phyloP scores from a whole-genome alignment of 2,113 vertebrate species.

The Suricata suricatta region DNA sequence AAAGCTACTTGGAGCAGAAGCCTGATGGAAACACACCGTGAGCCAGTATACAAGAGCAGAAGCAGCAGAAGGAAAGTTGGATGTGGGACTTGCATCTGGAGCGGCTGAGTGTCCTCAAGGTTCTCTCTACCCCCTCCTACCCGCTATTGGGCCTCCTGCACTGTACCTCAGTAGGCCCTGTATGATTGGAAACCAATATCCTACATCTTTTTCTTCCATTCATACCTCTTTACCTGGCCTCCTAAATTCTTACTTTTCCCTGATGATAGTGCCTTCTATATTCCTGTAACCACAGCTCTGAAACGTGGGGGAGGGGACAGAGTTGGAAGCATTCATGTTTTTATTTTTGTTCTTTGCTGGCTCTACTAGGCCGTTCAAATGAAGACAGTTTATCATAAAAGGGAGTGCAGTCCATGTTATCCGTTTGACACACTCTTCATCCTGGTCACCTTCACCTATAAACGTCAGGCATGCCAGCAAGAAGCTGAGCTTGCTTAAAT shows the following conservation, averaged over 20 bases:
- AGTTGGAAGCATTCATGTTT: background rate
- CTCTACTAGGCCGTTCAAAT: background rate
- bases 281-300: background rate
- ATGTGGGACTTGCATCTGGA: background rate
- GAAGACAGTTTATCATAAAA: background rate
- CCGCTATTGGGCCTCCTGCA: too few species aligned
- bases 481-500: background rate
- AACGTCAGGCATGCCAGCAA: background rate
- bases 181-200: background rate
- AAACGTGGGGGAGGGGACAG: background rate
- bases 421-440: background rate
- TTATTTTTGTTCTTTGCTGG: background rate
- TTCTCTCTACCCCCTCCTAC: background rate
- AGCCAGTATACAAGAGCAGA: background rate
- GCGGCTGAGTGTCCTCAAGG: background rate
- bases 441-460: background rate
- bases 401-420: background rate
- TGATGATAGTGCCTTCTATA: background rate
- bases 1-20: background rate
- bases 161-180: background rate
- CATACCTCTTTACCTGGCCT: background rate
- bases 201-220: background rate
- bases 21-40: background rate
- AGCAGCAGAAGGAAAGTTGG: background rate
- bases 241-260: background rate